A percentile compares a stretch with the other conserved stretches of the same genome.
Conservation (phyloP, 2,888 invertebrate species). For the Darwinula stevensoni region DNA sequence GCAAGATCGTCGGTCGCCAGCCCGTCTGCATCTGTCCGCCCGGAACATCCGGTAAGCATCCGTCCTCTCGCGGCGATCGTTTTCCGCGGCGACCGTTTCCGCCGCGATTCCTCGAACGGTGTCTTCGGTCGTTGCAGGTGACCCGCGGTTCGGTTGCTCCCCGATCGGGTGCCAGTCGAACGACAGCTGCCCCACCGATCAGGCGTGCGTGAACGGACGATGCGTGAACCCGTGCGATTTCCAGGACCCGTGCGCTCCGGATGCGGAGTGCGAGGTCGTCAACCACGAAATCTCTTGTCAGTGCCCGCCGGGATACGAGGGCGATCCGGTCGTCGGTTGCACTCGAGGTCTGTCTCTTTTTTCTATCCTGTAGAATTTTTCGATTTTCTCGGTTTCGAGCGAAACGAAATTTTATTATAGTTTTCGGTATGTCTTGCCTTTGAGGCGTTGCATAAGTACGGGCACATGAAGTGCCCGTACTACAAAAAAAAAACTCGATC, state of each 20-base stretch:
- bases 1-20: conserved; percentile 13
- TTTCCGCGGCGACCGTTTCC: too few relatives aligned
- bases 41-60: conserved; percentile 24
- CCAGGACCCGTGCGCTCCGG: conserved; percentile 19
- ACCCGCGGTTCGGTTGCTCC: conserved; percentile 12
- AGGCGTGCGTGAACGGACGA: conserved; percentile 44
- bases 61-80: too few relatives aligned
- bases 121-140: too few relatives aligned
- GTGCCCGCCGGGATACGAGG: conserved; percentile 35
- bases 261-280: conserved; percentile 18
- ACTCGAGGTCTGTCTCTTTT: not conserved
- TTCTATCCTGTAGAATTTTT: too few relatives aligned
- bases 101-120: too few relatives aligned
- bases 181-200: conserved; percentile 49
- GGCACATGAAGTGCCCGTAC: too few relatives aligned
- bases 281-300: conserved; percentile 33
- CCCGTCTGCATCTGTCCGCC: conserved; percentile 46
- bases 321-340: conserved; percentile 11
- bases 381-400: too few relatives aligned
- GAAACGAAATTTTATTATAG: too few relatives aligned
- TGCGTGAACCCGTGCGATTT: conserved; percentile 41
- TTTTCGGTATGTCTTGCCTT: too few relatives aligned
- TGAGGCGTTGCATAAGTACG: too few relatives aligned
- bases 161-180: conserved; percentile 45
- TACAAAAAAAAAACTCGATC: too few relatives aligned